phyloP scores from a whole-genome alignment of 2,113 vertebrate genomes.

The Odobenus rosmarus region DNA sequence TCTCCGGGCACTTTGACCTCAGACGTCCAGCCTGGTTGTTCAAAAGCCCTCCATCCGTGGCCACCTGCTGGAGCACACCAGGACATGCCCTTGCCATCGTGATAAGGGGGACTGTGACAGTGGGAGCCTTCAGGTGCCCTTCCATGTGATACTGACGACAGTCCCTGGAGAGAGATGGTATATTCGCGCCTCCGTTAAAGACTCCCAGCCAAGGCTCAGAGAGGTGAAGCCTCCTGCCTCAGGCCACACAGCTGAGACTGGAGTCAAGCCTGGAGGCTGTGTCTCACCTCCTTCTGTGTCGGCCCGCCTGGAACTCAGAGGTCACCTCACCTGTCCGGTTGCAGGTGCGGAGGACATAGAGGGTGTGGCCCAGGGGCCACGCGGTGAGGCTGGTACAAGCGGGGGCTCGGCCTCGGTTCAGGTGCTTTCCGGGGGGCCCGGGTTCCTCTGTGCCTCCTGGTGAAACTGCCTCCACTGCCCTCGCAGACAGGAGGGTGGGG shows the following conservation, averaged over 20 bases:
- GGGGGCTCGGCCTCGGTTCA: accelerated
- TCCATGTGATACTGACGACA: accelerated
- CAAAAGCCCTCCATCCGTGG: neutral
- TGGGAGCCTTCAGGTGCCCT: neutral
- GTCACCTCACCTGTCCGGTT: neutral
- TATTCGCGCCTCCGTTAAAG: accelerated
- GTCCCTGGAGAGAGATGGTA: neutral
- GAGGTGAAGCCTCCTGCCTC: too few relatives aligned
- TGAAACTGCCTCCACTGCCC: neutral
- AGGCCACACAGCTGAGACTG: neutral
- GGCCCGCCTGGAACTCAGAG: neutral
- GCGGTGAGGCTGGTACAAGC: neutral
- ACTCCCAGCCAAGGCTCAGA: neutral
- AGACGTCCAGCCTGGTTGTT: neutral
- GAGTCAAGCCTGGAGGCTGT: neutral
- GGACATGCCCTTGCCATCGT: too few relatives aligned
- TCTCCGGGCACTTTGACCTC: neutral
- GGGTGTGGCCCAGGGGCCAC: neutral
- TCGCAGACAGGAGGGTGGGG: neutral
- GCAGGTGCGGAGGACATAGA: neutral
- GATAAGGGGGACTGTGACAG: accelerated
- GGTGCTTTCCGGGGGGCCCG: neutral
- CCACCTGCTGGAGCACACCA: accelerated
- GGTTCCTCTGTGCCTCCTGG: neutral
- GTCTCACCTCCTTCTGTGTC: accelerated